phyloP scores from a whole-genome alignment of 2,797 vertebrate genomes.

The Amblyopsis hoosieri region DNA sequence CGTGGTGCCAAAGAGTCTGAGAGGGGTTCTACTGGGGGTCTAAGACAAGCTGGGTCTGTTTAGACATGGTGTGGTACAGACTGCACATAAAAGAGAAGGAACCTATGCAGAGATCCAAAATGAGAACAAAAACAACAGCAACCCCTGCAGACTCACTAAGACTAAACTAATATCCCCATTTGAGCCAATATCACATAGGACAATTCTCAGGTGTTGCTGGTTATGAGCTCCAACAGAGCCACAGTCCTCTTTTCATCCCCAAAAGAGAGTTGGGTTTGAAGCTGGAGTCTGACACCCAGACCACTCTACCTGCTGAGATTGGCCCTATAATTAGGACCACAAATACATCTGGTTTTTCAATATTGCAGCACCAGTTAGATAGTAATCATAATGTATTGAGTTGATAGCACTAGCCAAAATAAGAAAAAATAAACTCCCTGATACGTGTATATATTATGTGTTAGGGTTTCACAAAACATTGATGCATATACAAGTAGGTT shows the following conservation, averaged over 20 bases:
- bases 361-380: conserved; percentile 29
- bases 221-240: conserved; percentile 31
- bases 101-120: conserved; percentile 24
- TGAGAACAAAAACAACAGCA: conserved; percentile 31
- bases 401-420: conserved; percentile 18
- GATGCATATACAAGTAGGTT: conserved; percentile 31
- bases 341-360: conserved; percentile 38
- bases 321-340: conserved; percentile 20
- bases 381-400: conserved; percentile 45
- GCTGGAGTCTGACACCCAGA: conserved; percentile 32
- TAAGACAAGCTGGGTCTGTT: conserved; percentile 37
- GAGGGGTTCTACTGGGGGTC: conserved; percentile 26
- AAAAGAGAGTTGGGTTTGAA: conserved; percentile 27
- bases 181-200: conserved; percentile 36
- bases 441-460: conserved; percentile 17
- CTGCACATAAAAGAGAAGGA: conserved; percentile 41
- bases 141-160: conserved; percentile 19
- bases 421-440: conserved; percentile 37
- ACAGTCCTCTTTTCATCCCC: conserved; percentile 8
- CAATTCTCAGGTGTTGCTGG: conserved; percentile 45
- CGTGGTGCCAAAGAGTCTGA: conserved; percentile 64
- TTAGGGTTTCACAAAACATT: conserved; percentile 46
- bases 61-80: conserved; percentile 34
- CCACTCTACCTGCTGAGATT: conserved; percentile 48
- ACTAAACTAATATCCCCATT: conserved; percentile 30